Base-by-base conservation (phyloP, 92 coral and sea anemone genomes). In the Actinernus sp. region DNA sequence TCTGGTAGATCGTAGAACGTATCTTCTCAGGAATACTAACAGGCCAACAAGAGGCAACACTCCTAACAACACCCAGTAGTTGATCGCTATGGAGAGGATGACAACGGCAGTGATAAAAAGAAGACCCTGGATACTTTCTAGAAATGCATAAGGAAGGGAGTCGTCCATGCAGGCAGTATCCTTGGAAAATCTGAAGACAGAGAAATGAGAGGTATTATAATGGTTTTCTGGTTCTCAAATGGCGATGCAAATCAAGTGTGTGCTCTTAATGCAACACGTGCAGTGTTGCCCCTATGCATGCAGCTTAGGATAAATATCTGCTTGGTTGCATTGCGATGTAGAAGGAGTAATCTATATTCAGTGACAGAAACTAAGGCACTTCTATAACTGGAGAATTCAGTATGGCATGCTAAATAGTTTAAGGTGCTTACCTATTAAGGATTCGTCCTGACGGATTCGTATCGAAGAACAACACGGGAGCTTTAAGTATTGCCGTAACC, bases 51-150 rank as follows among this genome's bases (percentile, higher is more conserved):
- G 60, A 3, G 74, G 73, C 51, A 52, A 39, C 31, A 62, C 69
- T 4, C 70, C 81, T 23, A 81, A 14, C 10, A 69, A 25, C 22
- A 81, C 43, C 88, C 88, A 81, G 65, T 76, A 63, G 41, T 58
- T 81, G 26, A 65, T 31, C 3, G 44, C 65, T 48, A 70, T 62
- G n/a, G 62, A 62, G 1, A 81, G 58, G 36, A 49, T 22, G 17
- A 65, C 31, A 4, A 77, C 73, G 21, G 70, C 80, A 5, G 55
- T 25, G 28, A 41, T 29, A 14, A 26, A 65, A 6, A 81, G 62
- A 2, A 73, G 1, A 3, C 54, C 1, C 21, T 73, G 49, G 40
- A 73, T 4, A 19, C 74, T 61, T 5, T 58, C 65, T 11, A 55
- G 46, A 25, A 73, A 48, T 10, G 37, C 64, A 17, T 56, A 63